Conservation (phyloP, 2,888 invertebrate genomes). For the Drosophila hamatofila region DNA sequence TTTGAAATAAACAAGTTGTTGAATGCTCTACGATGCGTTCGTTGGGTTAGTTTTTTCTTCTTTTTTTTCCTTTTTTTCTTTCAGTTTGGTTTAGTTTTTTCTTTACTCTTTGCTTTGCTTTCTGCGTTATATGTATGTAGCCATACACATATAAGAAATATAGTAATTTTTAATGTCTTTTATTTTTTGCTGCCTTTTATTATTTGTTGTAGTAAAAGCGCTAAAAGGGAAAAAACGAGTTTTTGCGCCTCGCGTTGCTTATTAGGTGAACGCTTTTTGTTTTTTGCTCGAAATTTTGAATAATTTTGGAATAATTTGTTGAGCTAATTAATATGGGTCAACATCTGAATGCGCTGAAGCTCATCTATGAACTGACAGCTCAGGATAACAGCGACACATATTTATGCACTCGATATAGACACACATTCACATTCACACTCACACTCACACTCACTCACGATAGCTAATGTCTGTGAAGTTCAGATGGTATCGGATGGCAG, state of each 20-base stretch:
- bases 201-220: slow-evolving; percentile 50
- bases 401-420: slow-evolving; percentile 56
- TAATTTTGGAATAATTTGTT: slow-evolving; percentile 32
- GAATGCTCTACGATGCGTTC: slow-evolving; percentile 61
- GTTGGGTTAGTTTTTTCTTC: slow-evolving; percentile 24
- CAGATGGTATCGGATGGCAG: slow-evolving; percentile 50
- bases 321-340: slow-evolving; percentile 67
- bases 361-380: slow-evolving; percentile 59
- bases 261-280: slow-evolving; percentile 72
- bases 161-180: slow-evolving; percentile 72
- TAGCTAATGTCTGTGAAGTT: slow-evolving; percentile 5
- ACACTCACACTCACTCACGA: slow-evolving; percentile 4
- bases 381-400: slow-evolving; percentile 60
- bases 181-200: slow-evolving; percentile 55
- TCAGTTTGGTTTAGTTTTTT: slow-evolving; percentile 34
- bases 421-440: slow-evolving; percentile 6
- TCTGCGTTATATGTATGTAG: slow-evolving; percentile 16
- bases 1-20: slow-evolving; percentile 81
- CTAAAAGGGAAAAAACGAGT: slow-evolving; percentile 55
- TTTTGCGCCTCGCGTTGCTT: slow-evolving; percentile 47
- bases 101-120: slow-evolving; percentile 29
- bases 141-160: slow-evolving; percentile 43
- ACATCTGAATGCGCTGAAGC: slow-evolving; percentile 52
- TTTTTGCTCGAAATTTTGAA: slow-evolving; percentile 39
- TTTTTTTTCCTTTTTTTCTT: slow-evolving; percentile 31